Conservation (phyloP, 2,797 vertebrate genomes). For the Spinus pinus region DNA sequence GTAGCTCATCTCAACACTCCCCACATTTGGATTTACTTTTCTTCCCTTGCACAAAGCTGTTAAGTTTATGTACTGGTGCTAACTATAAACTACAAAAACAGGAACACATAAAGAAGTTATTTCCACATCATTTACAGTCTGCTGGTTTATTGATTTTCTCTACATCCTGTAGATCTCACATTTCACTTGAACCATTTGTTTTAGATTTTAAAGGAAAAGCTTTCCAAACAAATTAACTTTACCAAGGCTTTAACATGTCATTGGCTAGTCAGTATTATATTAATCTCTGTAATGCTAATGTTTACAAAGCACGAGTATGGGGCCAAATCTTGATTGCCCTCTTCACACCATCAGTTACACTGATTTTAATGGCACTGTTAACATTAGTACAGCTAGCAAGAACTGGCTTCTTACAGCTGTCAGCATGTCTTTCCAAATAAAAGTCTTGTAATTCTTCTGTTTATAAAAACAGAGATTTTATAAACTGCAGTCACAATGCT, state of each 20-base stretch:
- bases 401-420: neutral
- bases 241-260: neutral
- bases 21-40: neutral
- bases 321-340: neutral
- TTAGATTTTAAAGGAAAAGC: slow-evolving; percentile 20
- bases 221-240: slow-evolving; percentile 32
- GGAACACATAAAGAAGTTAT: slow-evolving; percentile 39
- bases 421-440: neutral
- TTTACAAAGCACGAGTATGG: neutral
- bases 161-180: neutral
- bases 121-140: slow-evolving; percentile 37
- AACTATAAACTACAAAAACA: slow-evolving; percentile 6
- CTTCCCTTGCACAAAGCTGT: neutral
- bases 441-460: neutral
- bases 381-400: neutral
- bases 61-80: neutral
- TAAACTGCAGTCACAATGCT: neutral
- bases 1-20: neutral
- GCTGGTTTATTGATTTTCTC: slow-evolving; percentile 47
- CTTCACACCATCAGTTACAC: neutral
- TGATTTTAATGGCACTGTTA: slow-evolving; percentile 18
- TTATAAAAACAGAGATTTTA: neutral
- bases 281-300: neutral
- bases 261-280: neutral
- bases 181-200: slow-evolving; percentile 36